A percentile compares a stretch with the other conserved stretches of the same genome.
phyloP scores from a whole-genome alignment of 2,113 vertebrate species.

The Cyphomyrus discorhynchus region DNA sequence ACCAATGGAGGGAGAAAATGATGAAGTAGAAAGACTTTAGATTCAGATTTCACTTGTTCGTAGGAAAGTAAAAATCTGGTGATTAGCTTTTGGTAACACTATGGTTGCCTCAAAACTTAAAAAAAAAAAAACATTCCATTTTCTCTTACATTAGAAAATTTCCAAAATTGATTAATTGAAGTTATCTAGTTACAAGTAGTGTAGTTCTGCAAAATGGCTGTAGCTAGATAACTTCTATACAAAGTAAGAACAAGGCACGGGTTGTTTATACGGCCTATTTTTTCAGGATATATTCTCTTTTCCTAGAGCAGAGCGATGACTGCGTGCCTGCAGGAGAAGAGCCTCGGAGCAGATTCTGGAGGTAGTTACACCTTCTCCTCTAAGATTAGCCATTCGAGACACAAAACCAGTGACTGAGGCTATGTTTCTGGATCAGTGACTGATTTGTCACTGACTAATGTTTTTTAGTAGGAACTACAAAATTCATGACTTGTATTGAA shows the following conservation, averaged over 20 bases:
- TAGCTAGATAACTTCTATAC: background rate
- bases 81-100: background rate
- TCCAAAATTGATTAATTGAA: background rate
- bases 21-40: background rate
- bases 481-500: background rate
- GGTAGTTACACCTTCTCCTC: background rate
- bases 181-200: background rate
- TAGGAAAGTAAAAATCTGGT: background rate
- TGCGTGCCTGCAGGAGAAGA: conserved; percentile 7
- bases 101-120: background rate
- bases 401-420: background rate
- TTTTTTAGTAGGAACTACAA: background rate
- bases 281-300: conserved; percentile 11
- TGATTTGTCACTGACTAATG: background rate
- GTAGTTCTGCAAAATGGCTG: background rate
- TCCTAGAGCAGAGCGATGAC: conserved; percentile 11
- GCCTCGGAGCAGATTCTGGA: background rate
- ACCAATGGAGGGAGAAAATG: background rate
- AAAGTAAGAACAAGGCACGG: background rate
- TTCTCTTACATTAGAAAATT: background rate
- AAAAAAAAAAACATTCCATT: conserved; percentile 1
- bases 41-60: background rate
- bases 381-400: background rate
- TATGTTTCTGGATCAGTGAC: no score
- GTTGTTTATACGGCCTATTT: background rate